phyloP scores from a whole-genome alignment of 2,888 invertebrate genomes.

The Cancer borealis region DNA sequence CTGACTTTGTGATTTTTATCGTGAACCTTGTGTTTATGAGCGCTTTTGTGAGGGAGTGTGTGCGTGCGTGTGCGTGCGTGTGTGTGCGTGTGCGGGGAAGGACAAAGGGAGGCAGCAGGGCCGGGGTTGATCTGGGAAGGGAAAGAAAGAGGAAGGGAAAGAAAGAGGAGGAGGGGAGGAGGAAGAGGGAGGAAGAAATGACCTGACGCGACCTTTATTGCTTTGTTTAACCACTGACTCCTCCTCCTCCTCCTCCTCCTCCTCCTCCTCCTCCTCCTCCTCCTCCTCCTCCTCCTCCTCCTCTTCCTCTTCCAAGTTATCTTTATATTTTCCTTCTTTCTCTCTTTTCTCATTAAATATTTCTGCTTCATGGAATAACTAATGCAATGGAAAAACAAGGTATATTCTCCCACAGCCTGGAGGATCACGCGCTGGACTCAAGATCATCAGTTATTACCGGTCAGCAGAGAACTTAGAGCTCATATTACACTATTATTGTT shows the following conservation, averaged over 20 bases:
- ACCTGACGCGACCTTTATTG: slow-evolving; percentile 52
- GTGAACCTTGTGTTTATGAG: slow-evolving; percentile 8
- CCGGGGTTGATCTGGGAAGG: neutral
- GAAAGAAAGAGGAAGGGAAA: neutral
- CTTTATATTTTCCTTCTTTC: neutral
- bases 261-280: neutral
- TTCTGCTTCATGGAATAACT: neutral
- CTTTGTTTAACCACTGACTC: slow-evolving; percentile 50
- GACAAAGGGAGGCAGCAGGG: neutral
- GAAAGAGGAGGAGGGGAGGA: neutral
- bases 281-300: neutral
- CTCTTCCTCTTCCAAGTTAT: neutral
- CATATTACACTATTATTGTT: no score
- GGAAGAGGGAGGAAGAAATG: slow-evolving; percentile 5
- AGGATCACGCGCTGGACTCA: no score
- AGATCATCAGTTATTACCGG: no score
- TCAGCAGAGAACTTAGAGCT: no score
- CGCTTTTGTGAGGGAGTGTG: slow-evolving; percentile 36
- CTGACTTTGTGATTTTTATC: slow-evolving; percentile 20
- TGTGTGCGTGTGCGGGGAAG: neutral
- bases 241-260: neutral
- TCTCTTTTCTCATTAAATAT: neutral
- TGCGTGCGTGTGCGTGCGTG: slow-evolving; percentile 43
- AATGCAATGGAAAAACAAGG: neutral
- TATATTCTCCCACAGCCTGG: no score